Evolutionary conservation across 2,113 vertebrate genomes (phyloP).

Genomic region (Mormyrus iriodes): DNA sequence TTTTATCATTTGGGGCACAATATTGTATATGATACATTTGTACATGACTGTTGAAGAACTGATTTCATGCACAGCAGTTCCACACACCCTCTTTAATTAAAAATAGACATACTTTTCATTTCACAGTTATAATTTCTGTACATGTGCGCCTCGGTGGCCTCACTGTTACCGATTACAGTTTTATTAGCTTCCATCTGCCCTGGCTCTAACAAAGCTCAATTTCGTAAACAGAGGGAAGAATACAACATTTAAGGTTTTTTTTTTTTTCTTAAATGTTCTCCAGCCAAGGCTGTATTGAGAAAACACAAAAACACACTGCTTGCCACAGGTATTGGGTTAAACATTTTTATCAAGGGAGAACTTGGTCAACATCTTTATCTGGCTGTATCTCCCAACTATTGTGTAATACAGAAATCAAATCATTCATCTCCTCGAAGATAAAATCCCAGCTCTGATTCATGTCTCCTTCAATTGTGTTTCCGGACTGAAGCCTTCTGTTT

Average conservation of each 20-base stretch:
- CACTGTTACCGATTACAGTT: slow-evolving; percentile 39
- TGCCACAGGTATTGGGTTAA: slow-evolving; percentile 25
- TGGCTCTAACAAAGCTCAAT: slow-evolving; percentile 39
- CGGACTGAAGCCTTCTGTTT: slow-evolving; percentile 34
- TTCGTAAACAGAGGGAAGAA: slow-evolving; percentile 29
- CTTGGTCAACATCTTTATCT: slow-evolving; percentile 56
- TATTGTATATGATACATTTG: slow-evolving; percentile 23
- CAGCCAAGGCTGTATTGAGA: slow-evolving; percentile 25
- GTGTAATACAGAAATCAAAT: slow-evolving; percentile 46
- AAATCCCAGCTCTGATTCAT: slow-evolving; percentile 43
- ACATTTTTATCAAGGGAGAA: slow-evolving; percentile 37
- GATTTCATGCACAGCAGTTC: not conserved
- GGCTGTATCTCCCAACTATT: slow-evolving; percentile 45
- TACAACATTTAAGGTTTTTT: slow-evolving; percentile 14
- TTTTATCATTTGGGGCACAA: slow-evolving; percentile 11
- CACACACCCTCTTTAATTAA: slow-evolving; percentile 26
- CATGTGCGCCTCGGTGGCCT: slow-evolving; percentile 26
- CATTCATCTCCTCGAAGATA: slow-evolving; percentile 49
- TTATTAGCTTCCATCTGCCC: slow-evolving; percentile 54
- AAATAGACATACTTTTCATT: slow-evolving; percentile 8
- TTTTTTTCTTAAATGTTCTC: slow-evolving; percentile 13
- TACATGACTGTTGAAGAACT: slow-evolving; percentile 24
- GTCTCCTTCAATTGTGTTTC: slow-evolving; percentile 38
- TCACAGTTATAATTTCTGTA: slow-evolving; percentile 34
- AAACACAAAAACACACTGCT: slow-evolving; percentile 40